A percentile compares a stretch with the other conserved stretches of the same genome.
Conservation (phyloP, 2,888 invertebrate genomes). For the Aproaerema taeniolella region DNA sequence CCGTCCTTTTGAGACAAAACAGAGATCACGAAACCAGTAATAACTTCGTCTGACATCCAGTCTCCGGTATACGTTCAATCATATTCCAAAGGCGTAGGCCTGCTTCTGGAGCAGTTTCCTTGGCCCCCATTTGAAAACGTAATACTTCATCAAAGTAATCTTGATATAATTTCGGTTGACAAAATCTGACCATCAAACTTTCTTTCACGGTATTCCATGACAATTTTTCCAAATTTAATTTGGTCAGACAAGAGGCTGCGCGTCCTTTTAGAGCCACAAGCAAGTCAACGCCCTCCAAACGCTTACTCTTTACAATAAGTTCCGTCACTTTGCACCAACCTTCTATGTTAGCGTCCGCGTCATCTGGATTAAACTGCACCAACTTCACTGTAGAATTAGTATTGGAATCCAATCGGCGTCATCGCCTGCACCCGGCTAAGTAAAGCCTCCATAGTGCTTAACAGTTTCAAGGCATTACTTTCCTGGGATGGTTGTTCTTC, state of each 20-base stretch:
- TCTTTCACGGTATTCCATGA: slow-evolving; percentile 14
- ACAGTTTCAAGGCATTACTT: neutral
- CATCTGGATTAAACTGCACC: slow-evolving; percentile 17
- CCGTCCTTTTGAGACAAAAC: slow-evolving; percentile 2
- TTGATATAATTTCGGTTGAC: slow-evolving; percentile 11
- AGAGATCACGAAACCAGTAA: slow-evolving; percentile 1
- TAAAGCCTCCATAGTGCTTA: slow-evolving; percentile 1
- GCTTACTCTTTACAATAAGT: slow-evolving; percentile 14
- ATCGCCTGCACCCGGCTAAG: neutral
- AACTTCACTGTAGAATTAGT: neutral
- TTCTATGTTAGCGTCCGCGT: slow-evolving; percentile 22
- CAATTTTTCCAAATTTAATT: slow-evolving; percentile 7
- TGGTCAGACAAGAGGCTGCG: slow-evolving; percentile 14
- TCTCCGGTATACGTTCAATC: slow-evolving; percentile 17
- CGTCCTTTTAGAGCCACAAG: slow-evolving; percentile 13
- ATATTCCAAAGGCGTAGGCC: neutral
- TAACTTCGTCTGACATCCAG: slow-evolving; percentile 8
- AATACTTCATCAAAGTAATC: slow-evolving; percentile 17
- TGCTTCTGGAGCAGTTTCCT: slow-evolving; percentile 15
- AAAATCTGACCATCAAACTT: slow-evolving; percentile 14
- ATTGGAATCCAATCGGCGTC: neutral
- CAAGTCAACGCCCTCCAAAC: slow-evolving; percentile 17
- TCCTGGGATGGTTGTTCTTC: neutral
- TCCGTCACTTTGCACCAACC: slow-evolving; percentile 25
- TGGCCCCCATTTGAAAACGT: slow-evolving; percentile 15